These are phyloP conservation scores for Papilio gigon DNA, from an alignment of 2,888 invertebrate genomes.

Conservation along the genomic window DNA sequence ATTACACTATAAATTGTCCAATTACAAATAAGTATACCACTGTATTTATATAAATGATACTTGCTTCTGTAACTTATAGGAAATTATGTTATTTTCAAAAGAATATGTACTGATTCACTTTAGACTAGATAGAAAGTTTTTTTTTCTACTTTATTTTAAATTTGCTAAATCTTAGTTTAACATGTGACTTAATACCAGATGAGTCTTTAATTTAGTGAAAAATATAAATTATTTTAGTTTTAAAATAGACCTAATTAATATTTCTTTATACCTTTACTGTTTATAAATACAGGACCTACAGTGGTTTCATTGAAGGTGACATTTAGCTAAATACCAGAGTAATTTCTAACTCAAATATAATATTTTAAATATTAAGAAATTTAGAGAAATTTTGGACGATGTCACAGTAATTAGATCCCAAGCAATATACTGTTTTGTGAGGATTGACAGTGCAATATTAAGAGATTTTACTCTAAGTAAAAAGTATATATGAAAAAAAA, in stretches of 20 bases:
- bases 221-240: constrained; percentile 30
- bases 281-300: constrained; percentile 11
- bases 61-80: neutral
- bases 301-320: constrained; percentile 19
- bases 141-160: constrained; percentile 11
- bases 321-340: constrained; percentile 29
- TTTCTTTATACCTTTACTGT: constrained; percentile 11
- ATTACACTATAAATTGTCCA: constrained; percentile 3
- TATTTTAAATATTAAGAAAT: constrained; percentile 33
- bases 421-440: constrained; percentile 61
- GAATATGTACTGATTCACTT: constrained; percentile 9
- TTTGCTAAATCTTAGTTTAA: constrained; percentile 28
- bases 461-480: constrained; percentile 78
- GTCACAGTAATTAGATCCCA: constrained; percentile 46
- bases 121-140: constrained; percentile 7
- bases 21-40: constrained; percentile 12
- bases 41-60: neutral
- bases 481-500: constrained; percentile 53
- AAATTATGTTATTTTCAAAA: constrained; percentile 6
- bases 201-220: constrained; percentile 28
- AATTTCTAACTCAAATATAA: constrained; percentile 19
- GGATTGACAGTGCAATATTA: constrained; percentile 77
- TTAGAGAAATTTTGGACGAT: constrained; percentile 44
- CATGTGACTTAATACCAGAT: constrained; percentile 25
- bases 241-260: constrained; percentile 26